Conservation (phyloP, 2,888 invertebrate genomes). For the Plebejus argus region DNA sequence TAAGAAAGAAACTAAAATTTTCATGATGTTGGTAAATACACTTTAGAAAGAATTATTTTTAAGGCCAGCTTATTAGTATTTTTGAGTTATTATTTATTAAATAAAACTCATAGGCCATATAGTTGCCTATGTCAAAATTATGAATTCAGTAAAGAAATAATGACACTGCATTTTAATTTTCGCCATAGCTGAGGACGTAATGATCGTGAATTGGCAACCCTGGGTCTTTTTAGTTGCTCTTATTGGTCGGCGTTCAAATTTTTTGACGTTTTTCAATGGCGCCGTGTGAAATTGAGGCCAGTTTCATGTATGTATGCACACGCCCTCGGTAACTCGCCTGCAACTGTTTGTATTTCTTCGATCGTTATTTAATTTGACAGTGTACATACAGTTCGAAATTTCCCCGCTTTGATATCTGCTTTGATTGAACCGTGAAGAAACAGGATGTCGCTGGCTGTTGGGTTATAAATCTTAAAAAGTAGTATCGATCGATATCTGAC, state of each 20-base stretch:
- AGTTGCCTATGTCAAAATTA: no score
- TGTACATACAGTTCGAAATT: constrained; percentile 31
- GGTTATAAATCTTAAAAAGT: no score
- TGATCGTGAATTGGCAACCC: constrained; percentile 27
- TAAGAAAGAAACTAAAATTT: no score
- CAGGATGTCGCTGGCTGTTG: no score
- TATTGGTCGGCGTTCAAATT: constrained; percentile 39
- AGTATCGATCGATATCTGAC: no score
- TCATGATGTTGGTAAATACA: no score
- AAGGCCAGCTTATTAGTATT: no score
- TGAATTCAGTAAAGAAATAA: no score
- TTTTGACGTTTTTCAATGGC: constrained; percentile 46
- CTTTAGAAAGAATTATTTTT: no score
- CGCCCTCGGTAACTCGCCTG: constrained; percentile 43
- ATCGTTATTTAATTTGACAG: constrained; percentile 37
- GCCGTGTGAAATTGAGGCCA: constrained; percentile 49
- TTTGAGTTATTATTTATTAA: no score
- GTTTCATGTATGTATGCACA: constrained; percentile 41
- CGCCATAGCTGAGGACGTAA: background rate
- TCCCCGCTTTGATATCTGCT: background rate
- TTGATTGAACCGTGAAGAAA: constrained; percentile 14
- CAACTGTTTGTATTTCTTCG: constrained; percentile 38
- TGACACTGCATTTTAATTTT: background rate
- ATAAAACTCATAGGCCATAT: no score
- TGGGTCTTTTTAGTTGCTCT: constrained; percentile 38